Percentiles rank a stretch among this genome's conserved stretches.
These are phyloP conservation scores for Atta cephalotes DNA, from an alignment of 1,140 invertebrate genomes.

Conservation along the genomic window DNA sequence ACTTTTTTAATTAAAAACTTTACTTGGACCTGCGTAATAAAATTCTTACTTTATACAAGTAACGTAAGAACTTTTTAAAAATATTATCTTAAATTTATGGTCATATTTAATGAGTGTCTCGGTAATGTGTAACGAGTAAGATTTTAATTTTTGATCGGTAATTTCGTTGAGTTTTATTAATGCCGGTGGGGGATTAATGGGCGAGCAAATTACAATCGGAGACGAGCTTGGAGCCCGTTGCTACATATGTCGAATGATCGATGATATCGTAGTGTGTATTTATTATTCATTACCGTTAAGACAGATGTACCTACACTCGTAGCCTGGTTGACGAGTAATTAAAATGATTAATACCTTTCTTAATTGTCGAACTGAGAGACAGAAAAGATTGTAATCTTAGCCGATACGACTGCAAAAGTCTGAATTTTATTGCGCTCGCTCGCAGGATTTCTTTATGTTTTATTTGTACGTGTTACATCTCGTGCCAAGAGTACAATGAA, in stretches of 20 bases:
- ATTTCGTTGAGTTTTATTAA: slow-evolving; percentile 53
- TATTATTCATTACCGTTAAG: slow-evolving; percentile 72
- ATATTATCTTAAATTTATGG: neutral
- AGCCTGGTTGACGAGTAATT: slow-evolving; percentile 65
- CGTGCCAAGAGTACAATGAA: neutral
- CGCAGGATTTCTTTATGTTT: neutral
- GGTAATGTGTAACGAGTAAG: neutral
- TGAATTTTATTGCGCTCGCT: slow-evolving; percentile 36
- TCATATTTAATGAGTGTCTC: slow-evolving; percentile 5
- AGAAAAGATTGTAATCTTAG: slow-evolving; percentile 60
- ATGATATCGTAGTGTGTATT: slow-evolving; percentile 61
- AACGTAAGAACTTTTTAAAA: neutral
- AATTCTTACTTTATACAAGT: neutral
- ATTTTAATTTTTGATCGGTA: slow-evolving; percentile 62
- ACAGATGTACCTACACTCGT: slow-evolving; percentile 31
- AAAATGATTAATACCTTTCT: slow-evolving; percentile 69
- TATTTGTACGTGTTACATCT: neutral
- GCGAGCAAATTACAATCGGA: slow-evolving; percentile 58
- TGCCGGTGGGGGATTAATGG: slow-evolving; percentile 50
- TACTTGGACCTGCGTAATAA: neutral
- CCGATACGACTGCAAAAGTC: slow-evolving; percentile 43
- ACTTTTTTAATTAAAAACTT: neutral
- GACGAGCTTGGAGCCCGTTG: slow-evolving; percentile 25
- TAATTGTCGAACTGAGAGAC: slow-evolving; percentile 56
- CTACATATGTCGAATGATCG: slow-evolving; percentile 62